Evolutionary conservation across 2,888 invertebrate genomes (phyloP).

Genomic region (Nemapogon koenigi): DNA sequence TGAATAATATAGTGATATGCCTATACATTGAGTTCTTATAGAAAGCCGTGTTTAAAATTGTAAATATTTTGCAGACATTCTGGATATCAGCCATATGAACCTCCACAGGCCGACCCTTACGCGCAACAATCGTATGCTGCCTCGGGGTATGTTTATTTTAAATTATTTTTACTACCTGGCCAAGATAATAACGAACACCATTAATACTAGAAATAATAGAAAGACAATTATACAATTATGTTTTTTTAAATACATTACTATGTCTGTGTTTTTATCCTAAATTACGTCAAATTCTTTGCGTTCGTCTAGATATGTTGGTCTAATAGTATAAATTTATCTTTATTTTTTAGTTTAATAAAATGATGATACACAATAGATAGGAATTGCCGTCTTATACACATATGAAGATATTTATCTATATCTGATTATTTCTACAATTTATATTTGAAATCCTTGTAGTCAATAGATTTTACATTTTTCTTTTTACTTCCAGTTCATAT

Average conservation of each 20-base stretch:
- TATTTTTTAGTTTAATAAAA: constrained; percentile 10
- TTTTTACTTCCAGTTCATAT: constrained; percentile 32
- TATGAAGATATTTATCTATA: constrained; percentile 38
- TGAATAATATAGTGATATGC: constrained; percentile 24
- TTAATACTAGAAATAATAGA: too few species aligned
- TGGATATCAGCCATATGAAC: constrained; percentile 51
- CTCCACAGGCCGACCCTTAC: constrained; percentile 41
- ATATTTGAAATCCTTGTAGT: background rate
- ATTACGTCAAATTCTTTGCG: too few species aligned
- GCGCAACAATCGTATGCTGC: constrained; percentile 40
- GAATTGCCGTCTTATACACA: constrained; percentile 60
- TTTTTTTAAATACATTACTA: too few species aligned
- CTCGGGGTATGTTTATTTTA: constrained; percentile 31
- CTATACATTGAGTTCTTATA: background rate
- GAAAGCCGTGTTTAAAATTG: too few species aligned
- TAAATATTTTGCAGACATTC: constrained; percentile 31
- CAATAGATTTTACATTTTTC: background rate
- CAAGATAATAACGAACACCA: too few species aligned
- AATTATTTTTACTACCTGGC: constrained; percentile 14
- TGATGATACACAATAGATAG: constrained; percentile 32
- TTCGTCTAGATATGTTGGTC: too few species aligned
- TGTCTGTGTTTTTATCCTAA: too few species aligned
- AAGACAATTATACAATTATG: too few species aligned
- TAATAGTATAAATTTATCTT: too few species aligned
- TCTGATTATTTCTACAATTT: constrained; percentile 4